These are phyloP conservation scores for Erethizon dorsatum DNA, from an alignment of 2,797 vertebrate species.

Conservation along the genomic window DNA sequence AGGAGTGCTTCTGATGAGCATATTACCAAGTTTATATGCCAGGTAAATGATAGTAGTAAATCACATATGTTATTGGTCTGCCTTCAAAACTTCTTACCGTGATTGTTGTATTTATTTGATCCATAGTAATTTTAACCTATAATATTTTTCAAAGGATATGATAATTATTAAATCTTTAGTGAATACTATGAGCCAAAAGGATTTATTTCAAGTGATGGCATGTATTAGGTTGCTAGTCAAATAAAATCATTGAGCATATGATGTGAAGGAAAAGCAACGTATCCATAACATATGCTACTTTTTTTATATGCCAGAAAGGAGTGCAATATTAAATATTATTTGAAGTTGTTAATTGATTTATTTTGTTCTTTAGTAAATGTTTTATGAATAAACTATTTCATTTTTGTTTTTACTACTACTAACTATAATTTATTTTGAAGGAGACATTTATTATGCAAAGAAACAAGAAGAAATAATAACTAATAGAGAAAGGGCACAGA, in stretches of 20 bases:
- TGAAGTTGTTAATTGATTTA: neutral
- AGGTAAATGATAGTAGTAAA: neutral
- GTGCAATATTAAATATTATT: neutral
- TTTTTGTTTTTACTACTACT: neutral
- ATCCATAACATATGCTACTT: neutral
- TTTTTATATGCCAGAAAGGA: neutral
- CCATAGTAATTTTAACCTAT: neutral
- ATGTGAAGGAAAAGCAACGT: neutral
- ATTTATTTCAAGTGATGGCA: constrained; percentile 18
- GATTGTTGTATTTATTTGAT: neutral
- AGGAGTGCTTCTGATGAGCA: neutral
- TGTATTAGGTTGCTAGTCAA: neutral
- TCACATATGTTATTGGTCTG: neutral
- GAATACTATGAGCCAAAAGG: neutral
- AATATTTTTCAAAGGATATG: neutral
- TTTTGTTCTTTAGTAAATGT: neutral
- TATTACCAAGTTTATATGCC: neutral
- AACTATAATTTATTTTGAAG: constrained; percentile 43
- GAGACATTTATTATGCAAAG: neutral
- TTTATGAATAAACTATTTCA: neutral
- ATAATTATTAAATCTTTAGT: neutral
- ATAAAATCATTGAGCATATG: neutral
- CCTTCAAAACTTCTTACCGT: neutral
- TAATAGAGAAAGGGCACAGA: neutral
- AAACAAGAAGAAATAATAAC: neutral